Evolutionary conservation across 2,113 vertebrate genomes (phyloP).

Genomic region (Thamnophis sirtalis): DNA sequence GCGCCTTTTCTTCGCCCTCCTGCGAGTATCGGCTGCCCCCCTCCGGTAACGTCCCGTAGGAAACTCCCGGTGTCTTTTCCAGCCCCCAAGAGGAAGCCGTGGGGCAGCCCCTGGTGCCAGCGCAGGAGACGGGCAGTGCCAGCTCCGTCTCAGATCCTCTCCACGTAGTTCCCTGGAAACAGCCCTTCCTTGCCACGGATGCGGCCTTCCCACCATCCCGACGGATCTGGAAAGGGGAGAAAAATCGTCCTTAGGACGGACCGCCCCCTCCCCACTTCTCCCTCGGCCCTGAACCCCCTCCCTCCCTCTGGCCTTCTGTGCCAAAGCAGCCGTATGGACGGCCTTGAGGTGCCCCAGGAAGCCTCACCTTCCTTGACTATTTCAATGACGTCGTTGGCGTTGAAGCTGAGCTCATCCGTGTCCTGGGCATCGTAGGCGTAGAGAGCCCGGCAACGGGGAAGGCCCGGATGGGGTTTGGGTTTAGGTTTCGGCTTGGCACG

Average conservation of each 20-base stretch:
- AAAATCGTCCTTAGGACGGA: neutral
- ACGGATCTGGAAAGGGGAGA: slow-evolving; percentile 59
- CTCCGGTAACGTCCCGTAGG: neutral
- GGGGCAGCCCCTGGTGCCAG: neutral
- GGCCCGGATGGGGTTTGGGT: slow-evolving; percentile 68
- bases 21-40: neutral
- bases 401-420: slow-evolving; percentile 83
- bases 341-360: no score
- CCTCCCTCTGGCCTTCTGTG: neutral
- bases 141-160: slow-evolving; percentile 66
- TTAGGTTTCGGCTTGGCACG: slow-evolving; percentile 68
- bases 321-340: neutral
- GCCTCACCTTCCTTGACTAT: slow-evolving; percentile 72
- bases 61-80: neutral
- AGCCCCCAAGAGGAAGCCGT: no score
- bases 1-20: neutral
- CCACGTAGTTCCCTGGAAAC: slow-evolving; percentile 82
- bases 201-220: slow-evolving; percentile 80
- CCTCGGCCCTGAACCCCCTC: neutral
- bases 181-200: slow-evolving; percentile 77
- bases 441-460: slow-evolving; percentile 73
- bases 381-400: slow-evolving; percentile 73
- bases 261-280: no score
- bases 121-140: neutral
- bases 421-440: slow-evolving; percentile 84